phyloP scores from a whole-genome alignment of 1,140 invertebrate genomes.

The Trissolcus basalis region DNA sequence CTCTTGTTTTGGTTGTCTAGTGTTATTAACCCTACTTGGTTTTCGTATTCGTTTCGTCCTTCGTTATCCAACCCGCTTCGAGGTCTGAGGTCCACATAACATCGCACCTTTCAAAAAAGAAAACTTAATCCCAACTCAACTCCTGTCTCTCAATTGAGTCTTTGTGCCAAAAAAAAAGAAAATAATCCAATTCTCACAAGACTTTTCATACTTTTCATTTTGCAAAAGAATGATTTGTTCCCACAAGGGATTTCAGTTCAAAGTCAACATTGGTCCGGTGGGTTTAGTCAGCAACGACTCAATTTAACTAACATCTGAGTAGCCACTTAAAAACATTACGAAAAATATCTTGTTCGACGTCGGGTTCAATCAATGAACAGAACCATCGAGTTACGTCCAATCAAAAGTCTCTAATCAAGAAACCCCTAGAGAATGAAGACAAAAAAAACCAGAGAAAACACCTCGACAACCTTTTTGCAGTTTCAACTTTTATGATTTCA shows the following conservation, averaged over 20 bases:
- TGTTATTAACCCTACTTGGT: slow-evolving; percentile 8
- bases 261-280: no score
- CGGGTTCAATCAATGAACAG: no score
- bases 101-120: background rate
- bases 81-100: slow-evolving; percentile 7
- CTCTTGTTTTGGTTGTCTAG: slow-evolving; percentile 8
- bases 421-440: no score
- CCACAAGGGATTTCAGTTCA: no score
- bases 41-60: slow-evolving; percentile 9
- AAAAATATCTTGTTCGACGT: background rate
- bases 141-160: slow-evolving; percentile 14
- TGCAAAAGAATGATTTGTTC: no score
- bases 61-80: slow-evolving; percentile 10
- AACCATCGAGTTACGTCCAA: no score
- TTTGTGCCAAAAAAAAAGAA: no score
- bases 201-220: no score
- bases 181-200: no score
- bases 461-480: background rate
- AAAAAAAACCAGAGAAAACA: background rate
- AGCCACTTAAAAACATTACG: background rate
- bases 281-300: no score
- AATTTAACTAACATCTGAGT: no score
- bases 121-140: slow-evolving; percentile 1
- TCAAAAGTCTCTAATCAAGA: no score
- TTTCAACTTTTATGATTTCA: slow-evolving; percentile 13